phyloP scores from a whole-genome alignment of 2,888 invertebrate genomes.

The Urechis unicinctus region DNA sequence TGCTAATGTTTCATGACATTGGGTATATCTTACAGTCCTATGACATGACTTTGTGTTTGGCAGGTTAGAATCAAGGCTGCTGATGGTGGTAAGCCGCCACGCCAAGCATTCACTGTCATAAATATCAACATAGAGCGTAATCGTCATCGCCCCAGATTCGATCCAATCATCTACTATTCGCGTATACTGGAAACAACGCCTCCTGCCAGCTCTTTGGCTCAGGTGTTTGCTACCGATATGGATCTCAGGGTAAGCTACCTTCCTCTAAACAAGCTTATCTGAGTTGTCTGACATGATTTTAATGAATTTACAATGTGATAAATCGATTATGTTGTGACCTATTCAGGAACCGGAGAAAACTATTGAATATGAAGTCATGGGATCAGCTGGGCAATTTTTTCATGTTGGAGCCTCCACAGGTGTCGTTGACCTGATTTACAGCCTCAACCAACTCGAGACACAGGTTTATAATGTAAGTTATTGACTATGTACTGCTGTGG shows the following conservation, averaged over 20 bases:
- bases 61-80: slow-evolving; percentile 30
- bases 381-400: slow-evolving; percentile 16
- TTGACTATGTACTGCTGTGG: not conserved
- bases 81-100: slow-evolving; percentile 28
- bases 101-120: slow-evolving; percentile 19
- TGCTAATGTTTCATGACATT: too few species aligned
- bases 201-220: slow-evolving; percentile 27
- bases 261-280: not conserved
- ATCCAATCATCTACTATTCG: slow-evolving; percentile 11
- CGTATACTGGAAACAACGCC: slow-evolving; percentile 28
- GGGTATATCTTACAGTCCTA: too few species aligned
- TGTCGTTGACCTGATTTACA: slow-evolving; percentile 9
- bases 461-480: not conserved
- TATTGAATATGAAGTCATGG: slow-evolving; percentile 14
- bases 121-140: slow-evolving; percentile 24
- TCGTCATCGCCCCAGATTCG: slow-evolving; percentile 20
- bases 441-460: not conserved
- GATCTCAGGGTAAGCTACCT: slow-evolving; percentile 31
- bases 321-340: too few species aligned
- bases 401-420: slow-evolving; percentile 18
- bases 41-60: too few species aligned
- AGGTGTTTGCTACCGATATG: slow-evolving; percentile 28
- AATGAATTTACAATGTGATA: too few species aligned
- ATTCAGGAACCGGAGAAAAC: slow-evolving; percentile 20
- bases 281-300: not conserved